These are phyloP conservation scores for Caligus rogercresseyi DNA, from an alignment of 1,140 invertebrate species.

Conservation along the genomic window DNA sequence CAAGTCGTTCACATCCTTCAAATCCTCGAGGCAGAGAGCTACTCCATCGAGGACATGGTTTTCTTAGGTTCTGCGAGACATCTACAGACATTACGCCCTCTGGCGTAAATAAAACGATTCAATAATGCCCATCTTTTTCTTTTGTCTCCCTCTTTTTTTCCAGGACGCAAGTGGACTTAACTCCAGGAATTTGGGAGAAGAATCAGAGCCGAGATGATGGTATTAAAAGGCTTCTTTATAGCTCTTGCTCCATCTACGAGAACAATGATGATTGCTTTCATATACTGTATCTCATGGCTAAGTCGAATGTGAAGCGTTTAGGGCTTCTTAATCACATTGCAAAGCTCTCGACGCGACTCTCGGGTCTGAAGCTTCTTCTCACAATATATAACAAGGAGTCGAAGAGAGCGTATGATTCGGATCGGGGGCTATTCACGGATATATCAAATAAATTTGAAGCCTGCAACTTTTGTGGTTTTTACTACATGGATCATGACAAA, in stretches of 20 bases:
- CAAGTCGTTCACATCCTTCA: not conserved
- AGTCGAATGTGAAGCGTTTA: not conserved
- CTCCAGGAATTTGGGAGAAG: not conserved
- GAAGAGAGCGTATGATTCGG: not conserved
- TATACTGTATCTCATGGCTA: not conserved
- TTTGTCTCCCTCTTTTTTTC: not conserved
- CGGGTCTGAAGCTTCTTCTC: not conserved
- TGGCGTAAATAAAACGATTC: too few species aligned
- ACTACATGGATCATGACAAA: not conserved
- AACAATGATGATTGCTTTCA: not conserved
- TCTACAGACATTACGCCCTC: too few species aligned
- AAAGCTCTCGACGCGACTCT: not conserved
- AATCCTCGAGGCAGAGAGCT: not conserved
- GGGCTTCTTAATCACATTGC: not conserved
- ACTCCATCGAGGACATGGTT: not conserved
- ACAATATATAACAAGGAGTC: not conserved
- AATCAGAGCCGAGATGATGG: not conserved
- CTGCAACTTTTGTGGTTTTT: not conserved
- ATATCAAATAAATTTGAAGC: not conserved
- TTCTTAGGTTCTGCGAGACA: too few species aligned
- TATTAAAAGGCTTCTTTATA: not conserved
- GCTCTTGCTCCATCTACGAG: not conserved
- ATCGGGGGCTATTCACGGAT: not conserved
- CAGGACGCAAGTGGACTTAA: not conserved
- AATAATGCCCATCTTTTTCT: not conserved